Evolutionary conservation across 2,797 vertebrate species (phyloP), one percentile per base, ranked within the genome.

Genomic region (Bovichtus variegatus): DNA sequence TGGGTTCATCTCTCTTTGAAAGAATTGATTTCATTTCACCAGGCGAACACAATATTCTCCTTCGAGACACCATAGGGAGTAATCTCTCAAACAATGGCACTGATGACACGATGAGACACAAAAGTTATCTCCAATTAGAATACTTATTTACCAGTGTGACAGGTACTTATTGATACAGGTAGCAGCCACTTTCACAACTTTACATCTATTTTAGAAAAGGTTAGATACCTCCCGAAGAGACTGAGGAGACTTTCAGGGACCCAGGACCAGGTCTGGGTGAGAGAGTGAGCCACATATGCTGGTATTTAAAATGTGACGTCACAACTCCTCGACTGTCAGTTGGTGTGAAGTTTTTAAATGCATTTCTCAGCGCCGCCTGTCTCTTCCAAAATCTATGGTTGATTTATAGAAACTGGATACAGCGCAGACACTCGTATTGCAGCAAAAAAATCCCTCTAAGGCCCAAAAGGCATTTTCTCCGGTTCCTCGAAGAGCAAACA

Each of bases 11-110:
- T 69, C 46, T 71, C 74, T 83, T 66, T 78, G 59, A 90, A 70
- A 79, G 69, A 76, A 90, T 84, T 79, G 74, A 90, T 87, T 86
- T 86, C 19, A 74, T 84, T 84, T 83, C 82, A 67, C 25, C 69
- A 46, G 51, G 61, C 13, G 6, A 77, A 82, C 76, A 82, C 65
- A 71, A 41, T 54, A 68, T 59, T 84, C 43, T 74, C 41, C 61
- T 59, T 51, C 29, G 46, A 67, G 61, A 53, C 61, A 54, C 79
- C 41, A 10, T 8, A 16, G 58, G 74, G 63, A 78, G 54, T 74
- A 0, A 51, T 80, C 54, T 57, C 40, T 55, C 23, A 3, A 40
- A 76, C 53, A 66, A 44, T 50, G 50, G 5, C 47, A 36, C 61
- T 64, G 49, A 83, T 76, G 71, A 59, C 63, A 64, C 68, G 51